These are phyloP conservation scores for Drosophila persimilis DNA, from an alignment of 1,140 invertebrate species.

Conservation along the genomic window DNA sequence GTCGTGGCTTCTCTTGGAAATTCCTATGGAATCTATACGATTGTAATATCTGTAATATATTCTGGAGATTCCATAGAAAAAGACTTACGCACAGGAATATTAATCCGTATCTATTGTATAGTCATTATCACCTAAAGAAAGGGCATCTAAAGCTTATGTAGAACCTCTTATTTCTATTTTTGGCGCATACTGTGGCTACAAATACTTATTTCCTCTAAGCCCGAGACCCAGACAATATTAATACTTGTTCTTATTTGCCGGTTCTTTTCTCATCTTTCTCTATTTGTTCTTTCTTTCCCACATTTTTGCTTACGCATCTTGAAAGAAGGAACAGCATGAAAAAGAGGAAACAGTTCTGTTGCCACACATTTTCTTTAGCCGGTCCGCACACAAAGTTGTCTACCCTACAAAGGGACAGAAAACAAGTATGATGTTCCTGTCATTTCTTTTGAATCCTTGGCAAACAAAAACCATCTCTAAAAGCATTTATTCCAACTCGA, in stretches of 20 bases:
- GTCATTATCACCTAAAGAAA: no score
- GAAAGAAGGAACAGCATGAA: slow-evolving; percentile 2
- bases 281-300: not conserved
- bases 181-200: slow-evolving; percentile 12
- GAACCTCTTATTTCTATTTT: slow-evolving; percentile 46
- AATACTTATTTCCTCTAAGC: slow-evolving; percentile 22
- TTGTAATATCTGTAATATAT: no score
- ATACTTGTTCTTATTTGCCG: slow-evolving; percentile 34
- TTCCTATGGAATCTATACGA: no score
- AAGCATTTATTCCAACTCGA: no score
- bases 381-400: not conserved
- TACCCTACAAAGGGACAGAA: not conserved
- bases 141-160: slow-evolving; percentile 7
- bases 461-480: not conserved
- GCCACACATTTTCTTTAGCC: slow-evolving; percentile 27
- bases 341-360: slow-evolving; percentile 24
- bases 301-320: slow-evolving; percentile 22
- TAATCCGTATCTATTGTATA: no score
- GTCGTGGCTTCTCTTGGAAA: not conserved
- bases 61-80: no score
- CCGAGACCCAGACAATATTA: slow-evolving; percentile 4
- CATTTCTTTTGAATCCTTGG: not conserved
- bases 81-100: no score
- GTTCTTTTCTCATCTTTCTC: not conserved
- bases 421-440: no score